Evolutionary conservation across 1,140 invertebrate genomes (phyloP), one percentile per base, ranked within the genome.

Genomic region (Drosophila ambigua): DNA sequence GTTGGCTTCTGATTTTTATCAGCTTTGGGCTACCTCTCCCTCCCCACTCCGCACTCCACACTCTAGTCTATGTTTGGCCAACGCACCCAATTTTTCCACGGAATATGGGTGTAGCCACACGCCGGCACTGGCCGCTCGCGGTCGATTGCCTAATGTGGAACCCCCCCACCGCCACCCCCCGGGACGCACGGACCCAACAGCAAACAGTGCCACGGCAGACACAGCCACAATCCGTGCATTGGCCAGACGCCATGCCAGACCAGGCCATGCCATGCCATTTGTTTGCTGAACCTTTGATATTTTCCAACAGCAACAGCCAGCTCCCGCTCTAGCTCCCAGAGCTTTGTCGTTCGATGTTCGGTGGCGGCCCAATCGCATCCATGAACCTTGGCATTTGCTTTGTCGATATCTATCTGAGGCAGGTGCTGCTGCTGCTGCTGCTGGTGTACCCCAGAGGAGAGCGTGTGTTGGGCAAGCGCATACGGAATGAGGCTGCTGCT

Each of bases 201-300:
- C 49, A 72, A 62, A 63, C 45, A 20, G 51, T 35, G 43, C 71
- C 71, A 71, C 50, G 77, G 62, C 46, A 77, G 63, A 77, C 75
- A 20, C 20, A 20, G 20, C 1, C 20, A 69, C 72, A 74, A 74
- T 74, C 72, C 71, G 60, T 77, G 77, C 77, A 79, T 79, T 79
- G 68, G 63, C 76, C 76, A 78, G 50, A 51, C 71, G 16, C 16
- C 16, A 16, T n/a, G n/a, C 72, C 44, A 44, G 41, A 46, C 64
- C 24, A 46, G 58, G 51, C 61, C 49, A 48, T 68, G 59, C 57
- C 41, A 46, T 74, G 72, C 72, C 72, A 71, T 67, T 81, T 84
- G 79, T 85, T 84, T 85, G 72, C 60, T 80, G 83, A 84, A 84
- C 80, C 80, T 83, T 84, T 84, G 80, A 84, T 84, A 84, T 85